Base-by-base conservation (phyloP, 2,113 vertebrate species). In the Corydoras sp. region DNA sequence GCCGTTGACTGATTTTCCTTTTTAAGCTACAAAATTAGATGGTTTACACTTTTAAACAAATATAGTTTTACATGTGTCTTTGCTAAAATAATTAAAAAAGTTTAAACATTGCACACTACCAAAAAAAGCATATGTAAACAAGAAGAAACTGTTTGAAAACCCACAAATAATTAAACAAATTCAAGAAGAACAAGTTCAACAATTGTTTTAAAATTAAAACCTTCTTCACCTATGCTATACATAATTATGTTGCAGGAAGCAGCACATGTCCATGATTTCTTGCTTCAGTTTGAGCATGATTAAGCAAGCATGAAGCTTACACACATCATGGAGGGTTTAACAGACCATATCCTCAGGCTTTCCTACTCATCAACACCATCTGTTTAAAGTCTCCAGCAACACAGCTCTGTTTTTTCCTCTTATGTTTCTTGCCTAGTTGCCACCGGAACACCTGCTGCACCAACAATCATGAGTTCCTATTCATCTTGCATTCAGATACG, bases 391-490 rank as follows among this genome's bases (percentile, higher is more conserved):
- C 59, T 73, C 66, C 56, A 69, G 31, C 59, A 75, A 55, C n/a
- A 32, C 59, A 58, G 51, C 68, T 78, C 67, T n/a, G 35, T 55
- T 59, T 67, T 61, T 76, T 76, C 61, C 55, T 76, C 73, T 78
- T 51, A 48, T 69, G 54, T 72, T 59, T 73, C 58, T 50, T 53
- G 35, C 60, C 76, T 77, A 69, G 5, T 13, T 49, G 75, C 79
- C 77, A 76, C 68, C 59, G 71, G 11, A 80, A 77, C 79, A 80
- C 75, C 81, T 80, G 79, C 70, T 66, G 56, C 31, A 62, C 15
- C 49, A 74, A 65, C 74, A 71, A 64, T 58, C 43, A 43, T 60
- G 63, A 51, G 30, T 48, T 35, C 49, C 32, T n/a, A n/a, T 24
- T 62, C n/a, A 14, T 18, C 50, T 73, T 76, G 69, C 73, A 43